Base-by-base conservation (phyloP, 1,140 invertebrate genomes). In the Myzus persicae region DNA sequence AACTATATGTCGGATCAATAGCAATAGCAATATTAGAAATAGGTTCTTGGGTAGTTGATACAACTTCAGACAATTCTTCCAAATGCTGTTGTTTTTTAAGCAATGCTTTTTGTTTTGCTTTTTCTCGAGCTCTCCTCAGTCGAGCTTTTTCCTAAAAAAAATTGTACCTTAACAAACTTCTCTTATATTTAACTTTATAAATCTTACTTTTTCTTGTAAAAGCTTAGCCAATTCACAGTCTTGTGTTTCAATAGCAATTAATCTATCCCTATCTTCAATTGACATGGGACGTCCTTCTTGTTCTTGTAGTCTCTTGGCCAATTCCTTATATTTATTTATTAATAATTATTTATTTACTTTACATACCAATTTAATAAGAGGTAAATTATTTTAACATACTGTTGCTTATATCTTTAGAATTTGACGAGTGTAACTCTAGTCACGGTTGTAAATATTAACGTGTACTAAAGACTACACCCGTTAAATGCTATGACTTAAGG, bases 221-320 rank as follows among this genome's bases (percentile, higher is more conserved):
- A 99, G 96, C 94, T 97, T 96, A 1, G 98, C 98, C 6, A 99
- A 95, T 95, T 99, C 98, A 88, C 98, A 97, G 95, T 99, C 98
- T 95, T 99, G 98, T 9, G 97, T 97, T 95, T 99, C 98, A 90
- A 99, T 98, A 20, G 98, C 98, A 93, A 97, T 95, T 94, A 97
- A 96, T 94, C 97, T 96, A 95, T 98, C 97, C 48, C 96, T 94
- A 94, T 98, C 96, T 48, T 96, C 96, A 94, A 96, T 96, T n/a
- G 90, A 81, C 40, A 93, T 18, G 93, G 96, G 94, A 93, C 94
- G 95, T 95, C 96, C 95, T 95, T 97, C 97, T 94, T 97, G 96
- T 94, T 97, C 96, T 95, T 97, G 97, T 20, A 97, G 94, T 88
- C 96, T 95, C 94, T 95, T 95, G 8, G 97, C 97, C 59, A 97